These are phyloP conservation scores for Octomys mimax DNA, from an alignment of 2,797 vertebrate genomes.

Conservation along the genomic window DNA sequence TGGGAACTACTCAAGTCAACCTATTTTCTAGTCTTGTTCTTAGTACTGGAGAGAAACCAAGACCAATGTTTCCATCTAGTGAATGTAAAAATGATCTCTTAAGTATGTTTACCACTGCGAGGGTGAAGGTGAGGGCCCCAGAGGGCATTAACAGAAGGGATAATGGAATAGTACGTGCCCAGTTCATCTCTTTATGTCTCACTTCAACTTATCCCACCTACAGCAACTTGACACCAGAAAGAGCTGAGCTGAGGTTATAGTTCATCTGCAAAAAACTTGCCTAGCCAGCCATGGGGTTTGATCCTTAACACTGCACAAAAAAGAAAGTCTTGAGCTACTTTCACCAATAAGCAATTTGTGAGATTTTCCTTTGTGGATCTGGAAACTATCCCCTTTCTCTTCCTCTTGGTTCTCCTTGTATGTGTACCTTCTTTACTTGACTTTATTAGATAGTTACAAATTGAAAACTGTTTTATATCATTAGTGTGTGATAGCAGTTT, in stretches of 20 bases:
- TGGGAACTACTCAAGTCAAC: background rate
- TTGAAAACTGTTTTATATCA: background rate
- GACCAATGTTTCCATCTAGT: background rate
- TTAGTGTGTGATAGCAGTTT: background rate
- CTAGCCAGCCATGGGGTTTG: background rate
- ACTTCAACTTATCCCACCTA: background rate
- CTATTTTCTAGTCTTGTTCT: slow-evolving; percentile 26
- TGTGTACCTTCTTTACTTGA: background rate
- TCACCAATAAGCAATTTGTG: background rate
- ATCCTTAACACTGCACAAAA: background rate
- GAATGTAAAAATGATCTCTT: background rate
- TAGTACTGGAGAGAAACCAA: slow-evolving; percentile 14
- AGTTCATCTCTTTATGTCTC: background rate
- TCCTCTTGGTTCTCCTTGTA: background rate
- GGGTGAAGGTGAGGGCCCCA: background rate
- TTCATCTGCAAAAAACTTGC: background rate
- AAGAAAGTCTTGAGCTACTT: background rate
- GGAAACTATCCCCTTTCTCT: background rate
- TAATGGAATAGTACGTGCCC: too few relatives aligned
- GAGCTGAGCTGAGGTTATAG: background rate
- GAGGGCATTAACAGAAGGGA: background rate
- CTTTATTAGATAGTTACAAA: background rate
- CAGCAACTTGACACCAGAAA: background rate
- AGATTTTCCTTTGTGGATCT: background rate
- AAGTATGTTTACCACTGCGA: background rate